These are phyloP conservation scores for Scaeva pyrastri DNA, from an alignment of 2,888 invertebrate genomes.

Conservation along the genomic window DNA sequence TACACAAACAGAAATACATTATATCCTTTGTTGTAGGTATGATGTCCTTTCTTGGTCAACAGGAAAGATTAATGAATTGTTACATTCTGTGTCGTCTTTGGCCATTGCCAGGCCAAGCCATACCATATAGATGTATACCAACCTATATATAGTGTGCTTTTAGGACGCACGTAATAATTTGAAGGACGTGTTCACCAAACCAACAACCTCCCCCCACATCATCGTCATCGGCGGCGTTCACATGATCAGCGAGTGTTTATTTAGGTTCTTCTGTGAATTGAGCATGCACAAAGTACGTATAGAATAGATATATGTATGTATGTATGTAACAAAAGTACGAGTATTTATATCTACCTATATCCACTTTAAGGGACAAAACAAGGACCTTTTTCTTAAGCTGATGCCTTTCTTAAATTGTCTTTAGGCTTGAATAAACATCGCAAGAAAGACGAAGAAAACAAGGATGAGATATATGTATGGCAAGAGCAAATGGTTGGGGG, in stretches of 20 bases:
- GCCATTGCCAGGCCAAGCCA: neutral
- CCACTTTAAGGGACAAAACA: slow-evolving; percentile 56
- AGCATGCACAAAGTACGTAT: slow-evolving; percentile 20
- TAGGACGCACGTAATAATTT: slow-evolving; percentile 72
- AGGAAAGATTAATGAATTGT: slow-evolving; percentile 75
- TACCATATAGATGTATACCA: no score
- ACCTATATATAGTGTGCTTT: slow-evolving; percentile 9
- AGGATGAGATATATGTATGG: slow-evolving; percentile 4
- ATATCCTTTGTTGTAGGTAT: slow-evolving; percentile 42
- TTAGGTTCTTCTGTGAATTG: slow-evolving; percentile 61
- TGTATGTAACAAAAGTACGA: slow-evolving; percentile 15
- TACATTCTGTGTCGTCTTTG: slow-evolving; percentile 67
- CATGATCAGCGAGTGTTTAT: slow-evolving; percentile 54
- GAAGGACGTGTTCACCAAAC: slow-evolving; percentile 66
- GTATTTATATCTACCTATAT: neutral
- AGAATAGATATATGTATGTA: slow-evolving; percentile 7
- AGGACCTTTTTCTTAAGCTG: slow-evolving; percentile 66
- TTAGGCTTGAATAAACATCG: slow-evolving; percentile 70
- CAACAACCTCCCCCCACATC: slow-evolving; percentile 25
- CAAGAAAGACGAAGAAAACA: slow-evolving; percentile 12
- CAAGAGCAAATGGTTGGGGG: neutral
- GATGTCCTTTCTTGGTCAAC: slow-evolving; percentile 64
- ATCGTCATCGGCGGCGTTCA: slow-evolving; percentile 20
- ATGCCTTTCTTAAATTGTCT: slow-evolving; percentile 60
- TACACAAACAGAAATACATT: slow-evolving; percentile 22